These are phyloP conservation scores for Datnioides undecimradiatus DNA, from an alignment of 2,113 vertebrate species.

Conservation along the genomic window DNA sequence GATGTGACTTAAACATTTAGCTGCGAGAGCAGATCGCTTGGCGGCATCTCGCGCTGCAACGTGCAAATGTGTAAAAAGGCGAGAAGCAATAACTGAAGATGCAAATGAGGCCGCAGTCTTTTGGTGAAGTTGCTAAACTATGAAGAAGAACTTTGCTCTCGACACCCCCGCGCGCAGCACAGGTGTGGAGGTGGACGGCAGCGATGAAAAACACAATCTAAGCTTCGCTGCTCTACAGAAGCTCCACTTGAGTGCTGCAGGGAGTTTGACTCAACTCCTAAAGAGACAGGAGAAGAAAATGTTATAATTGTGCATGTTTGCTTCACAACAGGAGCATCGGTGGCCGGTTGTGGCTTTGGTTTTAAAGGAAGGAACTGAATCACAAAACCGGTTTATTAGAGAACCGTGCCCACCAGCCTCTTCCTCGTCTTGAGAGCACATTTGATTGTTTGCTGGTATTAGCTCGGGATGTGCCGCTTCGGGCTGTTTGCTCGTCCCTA, in stretches of 20 bases:
- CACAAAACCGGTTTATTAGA: conserved; percentile 13
- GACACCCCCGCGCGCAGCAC: conserved; percentile 1
- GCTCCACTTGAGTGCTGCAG: neutral
- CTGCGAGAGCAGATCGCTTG: neutral
- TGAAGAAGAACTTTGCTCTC: conserved; percentile 14
- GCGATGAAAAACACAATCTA: neutral
- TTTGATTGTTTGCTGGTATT: conserved; percentile 24
- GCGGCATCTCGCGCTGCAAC: neutral
- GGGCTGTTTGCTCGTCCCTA: conserved; percentile 18
- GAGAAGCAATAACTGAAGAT: neutral
- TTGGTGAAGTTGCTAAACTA: neutral
- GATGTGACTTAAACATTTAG: neutral
- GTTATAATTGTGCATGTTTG: neutral
- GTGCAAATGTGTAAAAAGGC: neutral
- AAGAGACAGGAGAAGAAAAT: neutral
- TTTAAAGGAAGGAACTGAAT: neutral
- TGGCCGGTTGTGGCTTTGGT: neutral
- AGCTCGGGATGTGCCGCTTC: conserved; percentile 6
- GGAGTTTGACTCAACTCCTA: conserved; percentile 30
- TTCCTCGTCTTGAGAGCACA: neutral
- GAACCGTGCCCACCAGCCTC: neutral
- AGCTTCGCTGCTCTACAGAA: neutral
- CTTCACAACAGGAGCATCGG: neutral
- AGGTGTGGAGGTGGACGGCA: conserved; percentile 41
- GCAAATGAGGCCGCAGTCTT: neutral